A percentile compares a stretch with the other conserved stretches of the same genome.
Conservation (phyloP, 2,113 vertebrate species). For the Delphinus delphis region DNA sequence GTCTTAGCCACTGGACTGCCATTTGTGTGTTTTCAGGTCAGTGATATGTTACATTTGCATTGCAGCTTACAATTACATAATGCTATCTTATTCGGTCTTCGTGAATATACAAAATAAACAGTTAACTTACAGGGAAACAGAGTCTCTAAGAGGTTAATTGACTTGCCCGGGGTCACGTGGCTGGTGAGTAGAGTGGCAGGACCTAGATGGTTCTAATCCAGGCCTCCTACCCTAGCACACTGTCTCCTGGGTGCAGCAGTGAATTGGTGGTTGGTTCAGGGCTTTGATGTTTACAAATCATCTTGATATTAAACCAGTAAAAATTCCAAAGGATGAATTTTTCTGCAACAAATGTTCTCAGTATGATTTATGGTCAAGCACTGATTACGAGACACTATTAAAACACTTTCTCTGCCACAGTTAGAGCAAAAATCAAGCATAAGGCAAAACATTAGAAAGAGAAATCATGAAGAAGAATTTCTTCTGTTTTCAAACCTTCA, state of each 20-base stretch:
- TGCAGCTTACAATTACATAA: neutral
- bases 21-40: neutral
- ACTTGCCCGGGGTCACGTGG: neutral
- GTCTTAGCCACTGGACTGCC: too few relatives aligned
- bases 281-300: neutral
- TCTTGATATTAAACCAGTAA: neutral
- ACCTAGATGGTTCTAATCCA: neutral
- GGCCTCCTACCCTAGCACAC: neutral
- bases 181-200: neutral
- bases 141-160: neutral
- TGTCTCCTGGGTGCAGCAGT: neutral
- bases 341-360: neutral
- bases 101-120: neutral
- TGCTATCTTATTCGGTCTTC: neutral
- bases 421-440: conserved; percentile 37
- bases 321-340: neutral
- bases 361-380: neutral
- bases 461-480: conserved; percentile 11
- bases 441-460: conserved; percentile 21
- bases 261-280: neutral
- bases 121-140: neutral
- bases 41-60: neutral
- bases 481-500: neutral
- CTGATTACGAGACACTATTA: neutral
- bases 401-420: neutral